Conservation (phyloP, 1,140 invertebrate species). For the Drepana arcuata region DNA sequence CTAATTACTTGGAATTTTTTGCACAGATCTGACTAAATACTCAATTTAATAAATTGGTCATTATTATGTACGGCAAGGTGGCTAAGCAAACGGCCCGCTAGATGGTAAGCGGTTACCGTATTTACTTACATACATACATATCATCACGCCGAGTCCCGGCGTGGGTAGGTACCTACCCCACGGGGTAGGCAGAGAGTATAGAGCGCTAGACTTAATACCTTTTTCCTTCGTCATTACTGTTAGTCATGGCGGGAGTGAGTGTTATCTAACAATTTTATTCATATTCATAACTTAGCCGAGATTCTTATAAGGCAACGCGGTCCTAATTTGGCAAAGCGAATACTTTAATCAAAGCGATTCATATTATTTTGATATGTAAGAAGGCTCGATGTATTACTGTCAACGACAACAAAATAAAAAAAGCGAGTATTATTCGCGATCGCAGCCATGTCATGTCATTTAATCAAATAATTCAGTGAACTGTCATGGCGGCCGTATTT, state of each 20-base stretch:
- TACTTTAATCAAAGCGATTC: constrained; percentile 17
- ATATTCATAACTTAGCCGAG: constrained; percentile 1
- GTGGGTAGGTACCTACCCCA: no score
- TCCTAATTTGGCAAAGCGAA: constrained; percentile 24
- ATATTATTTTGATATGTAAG: constrained; percentile 8
- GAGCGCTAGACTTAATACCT: no score
- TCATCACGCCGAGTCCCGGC: not conserved
- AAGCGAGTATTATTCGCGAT: constrained; percentile 33
- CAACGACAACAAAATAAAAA: constrained; percentile 35
- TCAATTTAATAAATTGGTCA: not conserved
- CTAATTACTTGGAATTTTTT: constrained; percentile 4
- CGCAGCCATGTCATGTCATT: constrained; percentile 46
- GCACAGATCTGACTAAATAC: not conserved
- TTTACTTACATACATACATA: not conserved
- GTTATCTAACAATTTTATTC: not conserved
- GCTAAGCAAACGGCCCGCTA: not conserved
- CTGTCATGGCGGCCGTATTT: constrained; percentile 64
- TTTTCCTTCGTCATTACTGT: no score
- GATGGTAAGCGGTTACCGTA: not conserved
- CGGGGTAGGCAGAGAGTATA: no score
- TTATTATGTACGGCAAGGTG: not conserved
- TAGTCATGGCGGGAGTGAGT: no score
- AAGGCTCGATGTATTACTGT: constrained; percentile 31
- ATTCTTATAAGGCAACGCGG: constrained; percentile 9
- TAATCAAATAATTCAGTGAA: constrained; percentile 64